Conservation (phyloP, 2,113 vertebrate species). For the Syrrhaptes paradoxus region DNA sequence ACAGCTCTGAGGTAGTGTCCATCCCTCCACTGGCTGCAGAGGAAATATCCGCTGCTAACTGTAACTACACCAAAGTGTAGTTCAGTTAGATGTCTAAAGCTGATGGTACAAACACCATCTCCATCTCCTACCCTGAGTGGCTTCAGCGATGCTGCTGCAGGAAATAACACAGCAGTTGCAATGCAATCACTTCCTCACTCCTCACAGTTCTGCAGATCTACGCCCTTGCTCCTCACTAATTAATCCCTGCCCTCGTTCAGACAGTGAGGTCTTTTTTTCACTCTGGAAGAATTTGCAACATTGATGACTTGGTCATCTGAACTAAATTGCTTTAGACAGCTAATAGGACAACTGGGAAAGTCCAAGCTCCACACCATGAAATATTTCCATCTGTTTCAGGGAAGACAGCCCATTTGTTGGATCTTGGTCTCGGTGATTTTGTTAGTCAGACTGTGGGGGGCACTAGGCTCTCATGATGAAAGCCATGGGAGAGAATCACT, state of each 20-base stretch:
- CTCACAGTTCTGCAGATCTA: neutral
- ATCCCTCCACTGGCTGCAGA: neutral
- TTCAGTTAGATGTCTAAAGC: neutral
- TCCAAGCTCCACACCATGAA: neutral
- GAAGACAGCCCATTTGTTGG: neutral
- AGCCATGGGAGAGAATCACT: neutral
- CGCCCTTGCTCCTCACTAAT: neutral
- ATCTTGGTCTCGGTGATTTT: conserved; percentile 24
- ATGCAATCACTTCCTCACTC: neutral
- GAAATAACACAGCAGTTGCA: neutral
- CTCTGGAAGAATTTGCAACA: neutral
- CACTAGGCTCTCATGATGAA: conserved; percentile 44
- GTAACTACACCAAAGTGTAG: neutral
- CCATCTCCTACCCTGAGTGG: neutral
- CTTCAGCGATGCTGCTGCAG: neutral
- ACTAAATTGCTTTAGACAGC: neutral
- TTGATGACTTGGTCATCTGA: neutral
- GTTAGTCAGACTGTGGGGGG: conserved; percentile 60
- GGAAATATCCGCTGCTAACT: neutral
- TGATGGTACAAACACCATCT: neutral
- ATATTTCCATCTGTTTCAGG: neutral
- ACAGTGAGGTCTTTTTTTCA: neutral
- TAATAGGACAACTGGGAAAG: neutral
- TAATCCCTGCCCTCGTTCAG: neutral
- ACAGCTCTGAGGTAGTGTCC: accelerated